Base-by-base conservation (phyloP, 2,888 invertebrate species). In the Leptopilina drosophilae region DNA sequence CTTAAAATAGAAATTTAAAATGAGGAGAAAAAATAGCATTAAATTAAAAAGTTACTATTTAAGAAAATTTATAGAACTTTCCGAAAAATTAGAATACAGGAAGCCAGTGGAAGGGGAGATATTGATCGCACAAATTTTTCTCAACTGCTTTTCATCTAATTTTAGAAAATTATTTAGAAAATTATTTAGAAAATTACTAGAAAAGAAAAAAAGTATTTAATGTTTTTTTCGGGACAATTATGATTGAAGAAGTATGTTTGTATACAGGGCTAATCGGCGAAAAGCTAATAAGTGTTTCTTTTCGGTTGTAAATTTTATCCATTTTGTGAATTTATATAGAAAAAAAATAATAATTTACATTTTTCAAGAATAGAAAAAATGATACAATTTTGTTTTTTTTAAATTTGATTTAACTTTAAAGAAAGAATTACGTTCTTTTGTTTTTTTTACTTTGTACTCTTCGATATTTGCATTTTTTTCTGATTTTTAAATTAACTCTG, bases 231-330 rank as follows among this genome's bases (percentile, higher is more conserved):
- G 5, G 33, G 33, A 59, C 26, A 69, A 53, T 15, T 33, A 59
- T 73, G 73, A 56, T 59, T 73, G 73, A 6, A 56, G 73, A 6
- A 56, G 73, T 73, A 73, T 73, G 73, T 53, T 56, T 73, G 73
- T 73, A 59, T 33, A 33, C 53, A 53, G 56, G 73, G 33, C 56
- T 73, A 73, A 73, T 33, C 69, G 69, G 33, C 53, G 26, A 56
- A 62, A 80, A 77, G 82, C 81, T 81, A 83, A 81, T 26, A 56
- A 80, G 66, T 62, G 46, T 53, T 62, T 62, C 8, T 15, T 62
- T 15, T 15, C 1, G 20, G 20, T 20, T 20, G 11, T 8, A 49
- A 49, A 49, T 49, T 49, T 49, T 49, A 11, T 49, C 11, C 49
- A 53, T 46, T 56, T 26, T 2, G 40, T 40, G 26, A 42, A 7